phyloP scores from a whole-genome alignment of 2,113 vertebrate species.

The Eubucco bourcierii region DNA sequence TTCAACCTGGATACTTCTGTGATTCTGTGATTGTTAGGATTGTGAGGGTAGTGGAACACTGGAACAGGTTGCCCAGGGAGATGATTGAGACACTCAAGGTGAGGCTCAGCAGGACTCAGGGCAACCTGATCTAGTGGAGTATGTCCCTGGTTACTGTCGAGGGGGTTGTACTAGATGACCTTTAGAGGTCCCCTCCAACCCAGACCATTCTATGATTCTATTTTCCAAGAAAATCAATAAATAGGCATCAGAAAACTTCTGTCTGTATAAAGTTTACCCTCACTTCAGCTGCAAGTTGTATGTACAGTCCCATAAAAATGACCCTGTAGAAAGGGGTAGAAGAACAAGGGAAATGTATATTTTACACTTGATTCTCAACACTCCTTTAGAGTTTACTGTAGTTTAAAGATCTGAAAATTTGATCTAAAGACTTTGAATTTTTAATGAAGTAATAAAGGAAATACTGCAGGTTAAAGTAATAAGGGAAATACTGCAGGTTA shows the following conservation, averaged over 20 bases:
- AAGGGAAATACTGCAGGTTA: background rate
- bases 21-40: no score
- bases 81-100: no score
- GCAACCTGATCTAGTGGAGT: no score
- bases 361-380: background rate
- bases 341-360: background rate
- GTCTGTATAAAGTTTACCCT: rapidly evolving
- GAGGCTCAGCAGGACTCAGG: no score
- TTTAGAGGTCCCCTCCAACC: no score
- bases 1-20: no score
- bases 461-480: background rate
- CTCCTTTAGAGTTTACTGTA: background rate
- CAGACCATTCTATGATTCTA: no score
- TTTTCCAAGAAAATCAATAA: background rate
- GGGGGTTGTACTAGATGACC: no score
- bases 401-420: background rate
- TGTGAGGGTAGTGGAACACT: no score
- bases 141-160: no score
- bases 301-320: background rate
- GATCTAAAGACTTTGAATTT: background rate
- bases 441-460: background rate
- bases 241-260: background rate
- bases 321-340: background rate
- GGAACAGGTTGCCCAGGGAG: no score
- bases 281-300: background rate